Conservation (phyloP, 2,113 vertebrate genomes). For the Mellivora capensis region DNA sequence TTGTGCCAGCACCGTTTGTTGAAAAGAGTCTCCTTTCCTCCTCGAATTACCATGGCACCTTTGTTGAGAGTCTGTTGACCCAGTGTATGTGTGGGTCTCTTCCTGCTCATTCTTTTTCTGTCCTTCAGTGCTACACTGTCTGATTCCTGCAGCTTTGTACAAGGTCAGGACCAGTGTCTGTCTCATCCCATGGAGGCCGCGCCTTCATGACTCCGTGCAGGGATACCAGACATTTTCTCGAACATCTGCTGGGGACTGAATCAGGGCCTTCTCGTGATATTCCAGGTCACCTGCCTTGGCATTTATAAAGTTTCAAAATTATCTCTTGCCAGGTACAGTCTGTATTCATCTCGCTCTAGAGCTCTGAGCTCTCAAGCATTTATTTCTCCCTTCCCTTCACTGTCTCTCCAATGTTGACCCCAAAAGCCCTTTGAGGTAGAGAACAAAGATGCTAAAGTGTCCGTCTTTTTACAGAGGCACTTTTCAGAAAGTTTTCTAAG, state of each 20-base stretch:
- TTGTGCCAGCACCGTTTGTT: neutral
- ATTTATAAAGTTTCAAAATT: neutral
- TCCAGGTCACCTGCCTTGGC: neutral
- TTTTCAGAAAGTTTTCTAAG: slow-evolving; percentile 40
- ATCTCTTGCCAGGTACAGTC: neutral
- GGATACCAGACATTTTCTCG: neutral
- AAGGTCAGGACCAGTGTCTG: neutral
- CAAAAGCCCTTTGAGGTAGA: neutral
- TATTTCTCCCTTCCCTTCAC: neutral
- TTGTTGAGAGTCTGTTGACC: neutral
- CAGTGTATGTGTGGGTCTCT: rapidly evolving
- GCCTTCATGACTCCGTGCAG: neutral
- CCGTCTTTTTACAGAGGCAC: neutral
- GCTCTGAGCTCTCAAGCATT: neutral
- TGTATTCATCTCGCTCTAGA: neutral
- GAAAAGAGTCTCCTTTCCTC: neutral
- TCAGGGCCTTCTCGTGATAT: neutral
- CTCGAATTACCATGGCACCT: neutral
- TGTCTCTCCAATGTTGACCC: neutral
- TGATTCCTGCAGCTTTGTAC: neutral
- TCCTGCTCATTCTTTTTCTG: neutral
- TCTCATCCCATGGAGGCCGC: neutral
- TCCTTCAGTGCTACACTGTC: neutral
- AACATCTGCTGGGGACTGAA: too few species aligned
- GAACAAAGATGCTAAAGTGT: neutral